These are phyloP conservation scores for Etheostoma perlongum DNA, from an alignment of 2,797 vertebrate genomes.

Conservation along the genomic window DNA sequence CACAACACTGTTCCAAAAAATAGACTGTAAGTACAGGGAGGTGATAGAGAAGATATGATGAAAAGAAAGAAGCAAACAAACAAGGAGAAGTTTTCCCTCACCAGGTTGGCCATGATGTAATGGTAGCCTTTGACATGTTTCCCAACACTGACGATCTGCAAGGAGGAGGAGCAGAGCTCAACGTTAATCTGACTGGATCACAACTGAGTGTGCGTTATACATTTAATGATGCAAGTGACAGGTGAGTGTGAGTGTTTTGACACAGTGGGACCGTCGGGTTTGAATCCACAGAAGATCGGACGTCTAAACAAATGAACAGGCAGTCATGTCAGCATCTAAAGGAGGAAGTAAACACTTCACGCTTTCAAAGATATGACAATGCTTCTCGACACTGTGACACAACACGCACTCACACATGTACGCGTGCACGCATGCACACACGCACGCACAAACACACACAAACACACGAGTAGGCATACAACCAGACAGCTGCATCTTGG, in stretches of 20 bases:
- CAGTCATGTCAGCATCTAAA: slow-evolving; percentile 23
- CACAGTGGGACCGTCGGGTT: slow-evolving; percentile 18
- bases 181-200: slow-evolving; percentile 68
- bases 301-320: slow-evolving; percentile 64
- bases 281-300: slow-evolving; percentile 43
- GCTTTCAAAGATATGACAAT: slow-evolving; percentile 44
- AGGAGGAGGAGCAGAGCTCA: slow-evolving; percentile 54
- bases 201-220: slow-evolving; percentile 53
- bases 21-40: not conserved
- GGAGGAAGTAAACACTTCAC: slow-evolving; percentile 45
- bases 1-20: not conserved
- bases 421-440: slow-evolving; percentile 3
- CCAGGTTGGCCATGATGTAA: slow-evolving; percentile 98
- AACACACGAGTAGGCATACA: not conserved
- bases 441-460: slow-evolving; percentile 1
- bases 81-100: slow-evolving; percentile 76
- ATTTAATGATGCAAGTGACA: slow-evolving; percentile 58
- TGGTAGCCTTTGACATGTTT: slow-evolving; percentile 98
- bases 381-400: slow-evolving; percentile 2
- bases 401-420: slow-evolving; percentile 9
- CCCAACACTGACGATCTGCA: slow-evolving; percentile 95
- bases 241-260: slow-evolving; percentile 25
- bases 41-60: not conserved
- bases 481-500: not conserved
- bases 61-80: not conserved